phyloP scores from a whole-genome alignment of 2,888 invertebrate species.

The Apamea crenata region DNA sequence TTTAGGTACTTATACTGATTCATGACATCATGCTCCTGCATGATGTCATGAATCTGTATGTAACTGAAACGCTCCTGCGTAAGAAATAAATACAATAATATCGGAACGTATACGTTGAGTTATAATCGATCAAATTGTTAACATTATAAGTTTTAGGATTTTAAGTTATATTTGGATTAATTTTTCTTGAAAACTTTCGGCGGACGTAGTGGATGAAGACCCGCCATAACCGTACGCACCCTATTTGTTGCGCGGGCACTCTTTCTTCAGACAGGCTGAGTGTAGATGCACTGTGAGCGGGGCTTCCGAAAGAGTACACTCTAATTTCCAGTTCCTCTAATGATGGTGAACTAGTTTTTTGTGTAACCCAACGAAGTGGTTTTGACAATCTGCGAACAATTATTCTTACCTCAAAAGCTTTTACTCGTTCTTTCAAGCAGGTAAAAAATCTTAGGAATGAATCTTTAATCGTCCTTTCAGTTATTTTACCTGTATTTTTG shows the following conservation, averaged over 20 bases:
- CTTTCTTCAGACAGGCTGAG: conserved; percentile 65
- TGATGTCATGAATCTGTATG: background rate
- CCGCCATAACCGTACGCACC: conserved; percentile 70
- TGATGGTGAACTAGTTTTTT: conserved; percentile 83
- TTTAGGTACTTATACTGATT: background rate
- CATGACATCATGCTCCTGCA: background rate
- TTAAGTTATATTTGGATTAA: conserved; percentile 33
- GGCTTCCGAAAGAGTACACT: conserved; percentile 83
- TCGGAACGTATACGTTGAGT: background rate
- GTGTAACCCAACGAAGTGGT: conserved; percentile 86
- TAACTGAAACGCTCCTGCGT: background rate
- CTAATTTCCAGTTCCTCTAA: conserved; percentile 83
- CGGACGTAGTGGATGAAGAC: conserved; percentile 56
- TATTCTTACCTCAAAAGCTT: too few species aligned
- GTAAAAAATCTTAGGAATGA: background rate
- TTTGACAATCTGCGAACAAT: conserved; percentile 79
- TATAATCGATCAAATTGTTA: conserved; percentile 12
- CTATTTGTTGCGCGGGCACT: conserved; percentile 75
- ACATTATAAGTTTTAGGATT: background rate
- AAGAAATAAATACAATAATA: background rate
- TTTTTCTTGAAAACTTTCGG: conserved; percentile 36
- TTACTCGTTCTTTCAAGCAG: background rate
- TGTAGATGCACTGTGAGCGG: conserved; percentile 63
- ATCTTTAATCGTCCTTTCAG: background rate
- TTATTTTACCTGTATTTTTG: background rate